A percentile compares a stretch with the other conserved stretches of the same genome.
Evolutionary conservation across 2,797 vertebrate genomes (phyloP).

Genomic region (Taenioides sp.): DNA sequence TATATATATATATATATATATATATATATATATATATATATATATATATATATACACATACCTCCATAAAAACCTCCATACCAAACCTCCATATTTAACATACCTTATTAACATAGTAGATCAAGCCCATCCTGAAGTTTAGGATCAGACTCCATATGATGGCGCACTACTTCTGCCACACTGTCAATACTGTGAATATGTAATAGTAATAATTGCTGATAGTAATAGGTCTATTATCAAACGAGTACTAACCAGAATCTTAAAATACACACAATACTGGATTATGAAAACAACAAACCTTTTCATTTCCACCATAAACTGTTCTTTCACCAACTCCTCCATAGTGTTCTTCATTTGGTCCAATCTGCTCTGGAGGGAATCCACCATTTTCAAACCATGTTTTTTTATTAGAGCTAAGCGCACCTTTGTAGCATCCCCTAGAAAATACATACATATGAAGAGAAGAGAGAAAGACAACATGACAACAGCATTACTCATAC

Average conservation of each 20-base stretch:
- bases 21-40: no score
- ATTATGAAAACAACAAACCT: slow-evolving; percentile 69
- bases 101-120: slow-evolving; percentile 71
- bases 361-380: slow-evolving; percentile 74
- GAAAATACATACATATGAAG: slow-evolving; percentile 29
- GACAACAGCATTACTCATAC: not conserved
- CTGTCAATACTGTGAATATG: slow-evolving; percentile 80
- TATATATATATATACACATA: no score
- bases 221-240: no score
- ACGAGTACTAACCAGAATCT: not conserved
- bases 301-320: slow-evolving; percentile 83
- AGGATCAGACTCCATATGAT: slow-evolving; percentile 81
- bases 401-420: slow-evolving; percentile 82
- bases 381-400: slow-evolving; percentile 75
- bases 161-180: slow-evolving; percentile 78
- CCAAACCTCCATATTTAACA: no score
- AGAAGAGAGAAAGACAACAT: not conserved
- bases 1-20: no score
- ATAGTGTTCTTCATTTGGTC: slow-evolving; percentile 75
- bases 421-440: slow-evolving; percentile 74
- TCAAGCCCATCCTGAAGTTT: slow-evolving; percentile 82
- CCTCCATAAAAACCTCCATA: no score
- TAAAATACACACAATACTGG: not conserved
- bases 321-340: slow-evolving; percentile 80
- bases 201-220: no score